phyloP scores from a whole-genome alignment of 2,113 vertebrate species.

The Illadopsis cleaveri region DNA sequence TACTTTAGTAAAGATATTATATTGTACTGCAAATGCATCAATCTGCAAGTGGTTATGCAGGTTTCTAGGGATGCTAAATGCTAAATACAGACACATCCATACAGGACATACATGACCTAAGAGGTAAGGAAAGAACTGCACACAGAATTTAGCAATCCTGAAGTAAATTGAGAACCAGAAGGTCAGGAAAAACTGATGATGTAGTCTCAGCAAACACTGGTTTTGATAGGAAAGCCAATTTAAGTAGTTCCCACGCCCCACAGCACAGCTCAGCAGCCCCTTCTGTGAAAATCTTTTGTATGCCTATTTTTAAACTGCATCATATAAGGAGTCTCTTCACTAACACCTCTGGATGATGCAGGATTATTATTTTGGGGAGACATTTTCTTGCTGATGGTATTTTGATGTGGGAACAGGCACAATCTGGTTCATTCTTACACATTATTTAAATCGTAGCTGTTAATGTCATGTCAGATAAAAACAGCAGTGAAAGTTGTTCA shows the following conservation, averaged over 20 bases:
- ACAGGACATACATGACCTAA: not conserved
- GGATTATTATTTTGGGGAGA: not conserved
- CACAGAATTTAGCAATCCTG: not conserved
- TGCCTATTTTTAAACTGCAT: not conserved
- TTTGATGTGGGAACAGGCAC: not conserved
- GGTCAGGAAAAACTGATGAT: not conserved
- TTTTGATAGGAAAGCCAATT: not conserved
- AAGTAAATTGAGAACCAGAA: not conserved
- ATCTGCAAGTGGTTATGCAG: not conserved
- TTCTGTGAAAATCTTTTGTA: not conserved
- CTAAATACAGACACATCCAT: not conserved
- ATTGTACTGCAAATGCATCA: not conserved
- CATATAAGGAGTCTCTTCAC: not conserved
- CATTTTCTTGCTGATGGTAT: not conserved
- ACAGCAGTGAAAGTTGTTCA: not conserved
- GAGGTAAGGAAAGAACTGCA: not conserved
- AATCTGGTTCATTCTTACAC: not conserved
- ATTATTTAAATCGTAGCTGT: not conserved
- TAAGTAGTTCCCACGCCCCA: not conserved
- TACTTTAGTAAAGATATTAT: not conserved
- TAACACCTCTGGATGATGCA: constrained; percentile 13
- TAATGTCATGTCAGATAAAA: not conserved
- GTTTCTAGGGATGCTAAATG: not conserved
- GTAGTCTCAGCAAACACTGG: constrained; percentile 2
- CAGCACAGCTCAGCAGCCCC: not conserved